phyloP scores from a whole-genome alignment of 2,888 invertebrate species.

The Parascotia fuliginaria region DNA sequence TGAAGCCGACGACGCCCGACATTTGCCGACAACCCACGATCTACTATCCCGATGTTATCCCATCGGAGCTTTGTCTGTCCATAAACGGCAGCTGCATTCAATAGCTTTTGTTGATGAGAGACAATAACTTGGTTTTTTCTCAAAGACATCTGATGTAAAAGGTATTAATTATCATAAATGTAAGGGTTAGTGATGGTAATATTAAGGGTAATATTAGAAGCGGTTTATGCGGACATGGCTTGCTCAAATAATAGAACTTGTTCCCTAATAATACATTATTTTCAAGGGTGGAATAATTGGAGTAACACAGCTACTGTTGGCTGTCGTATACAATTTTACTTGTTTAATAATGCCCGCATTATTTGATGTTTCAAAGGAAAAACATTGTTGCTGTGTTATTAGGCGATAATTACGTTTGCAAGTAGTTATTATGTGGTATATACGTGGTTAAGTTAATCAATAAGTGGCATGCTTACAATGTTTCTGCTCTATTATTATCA shows the following conservation, averaged over 20 bases:
- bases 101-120: slow-evolving; percentile 69
- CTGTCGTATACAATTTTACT: slow-evolving; percentile 30
- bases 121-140: slow-evolving; percentile 63
- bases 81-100: slow-evolving; percentile 74
- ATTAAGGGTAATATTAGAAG: slow-evolving; percentile 42
- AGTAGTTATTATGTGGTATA: slow-evolving; percentile 24
- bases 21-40: slow-evolving; percentile 72
- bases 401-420: slow-evolving; percentile 25
- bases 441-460: slow-evolving; percentile 31
- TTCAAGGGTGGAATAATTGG: slow-evolving; percentile 32
- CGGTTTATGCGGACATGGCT: slow-evolving; percentile 29
- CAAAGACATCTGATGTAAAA: slow-evolving; percentile 45
- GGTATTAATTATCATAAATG: slow-evolving; percentile 75
- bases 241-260: slow-evolving; percentile 40
- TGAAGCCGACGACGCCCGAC: slow-evolving; percentile 57
- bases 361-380: slow-evolving; percentile 26
- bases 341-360: slow-evolving; percentile 23
- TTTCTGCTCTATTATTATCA: slow-evolving; percentile 29
- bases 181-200: slow-evolving; percentile 50
- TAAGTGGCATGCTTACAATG: slow-evolving; percentile 28
- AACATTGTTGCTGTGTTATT: slow-evolving; percentile 29
- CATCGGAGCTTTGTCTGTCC: slow-evolving; percentile 76
- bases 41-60: slow-evolving; percentile 73
- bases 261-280: slow-evolving; percentile 35
- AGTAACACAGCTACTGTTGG: slow-evolving; percentile 21